These are phyloP conservation scores for Forbesichthys agassizii DNA, from an alignment of 2,113 vertebrate species.

Conservation along the genomic window DNA sequence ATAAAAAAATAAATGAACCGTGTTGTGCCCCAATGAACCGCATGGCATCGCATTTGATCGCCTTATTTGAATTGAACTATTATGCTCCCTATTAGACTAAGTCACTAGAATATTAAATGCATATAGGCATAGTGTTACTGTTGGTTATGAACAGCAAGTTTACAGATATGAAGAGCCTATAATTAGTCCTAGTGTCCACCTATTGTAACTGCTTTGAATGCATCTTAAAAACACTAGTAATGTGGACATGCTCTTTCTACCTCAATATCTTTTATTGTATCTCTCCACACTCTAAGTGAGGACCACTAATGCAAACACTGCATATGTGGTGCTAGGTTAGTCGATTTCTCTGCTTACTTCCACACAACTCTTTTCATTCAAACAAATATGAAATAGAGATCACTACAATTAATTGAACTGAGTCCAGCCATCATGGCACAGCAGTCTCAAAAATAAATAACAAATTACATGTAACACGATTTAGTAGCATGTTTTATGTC, in stretches of 20 bases:
- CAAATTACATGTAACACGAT: conserved; percentile 13
- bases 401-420: neutral
- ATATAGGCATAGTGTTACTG: too few relatives aligned
- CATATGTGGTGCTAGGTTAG: neutral
- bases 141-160: too few relatives aligned
- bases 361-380: neutral
- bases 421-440: neutral
- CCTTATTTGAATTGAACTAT: too few relatives aligned
- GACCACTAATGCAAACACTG: neutral
- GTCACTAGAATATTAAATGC: too few relatives aligned
- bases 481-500: conserved; percentile 2
- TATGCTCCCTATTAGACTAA: too few relatives aligned
- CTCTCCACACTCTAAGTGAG: neutral
- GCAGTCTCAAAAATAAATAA: too few relatives aligned
- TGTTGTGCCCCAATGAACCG: too few relatives aligned
- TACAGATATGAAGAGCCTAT: too few relatives aligned
- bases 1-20: neutral
- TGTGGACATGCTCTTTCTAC: neutral
- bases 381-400: neutral
- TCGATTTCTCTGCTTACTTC: neutral
- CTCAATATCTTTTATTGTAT: neutral
- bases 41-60: too few relatives aligned
- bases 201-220: too few relatives aligned
- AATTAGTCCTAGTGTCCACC: too few relatives aligned
- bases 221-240: too few relatives aligned